Conservation (phyloP, 2,113 vertebrate species). For the Brienomyrus longianalis region DNA sequence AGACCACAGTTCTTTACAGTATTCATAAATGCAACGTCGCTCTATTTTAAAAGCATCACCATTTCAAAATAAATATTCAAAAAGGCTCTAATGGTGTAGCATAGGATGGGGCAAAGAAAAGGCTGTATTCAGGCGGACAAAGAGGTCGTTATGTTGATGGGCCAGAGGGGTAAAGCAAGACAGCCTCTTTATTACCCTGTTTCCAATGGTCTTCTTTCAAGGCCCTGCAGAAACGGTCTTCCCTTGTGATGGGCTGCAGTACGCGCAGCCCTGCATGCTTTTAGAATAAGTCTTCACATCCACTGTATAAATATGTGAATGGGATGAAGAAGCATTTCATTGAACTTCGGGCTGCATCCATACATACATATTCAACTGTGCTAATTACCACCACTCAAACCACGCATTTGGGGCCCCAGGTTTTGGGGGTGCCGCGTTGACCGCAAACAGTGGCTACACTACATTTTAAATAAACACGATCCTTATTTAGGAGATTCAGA, state of each 20-base stretch:
- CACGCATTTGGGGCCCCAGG: neutral
- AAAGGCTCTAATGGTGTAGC: neutral
- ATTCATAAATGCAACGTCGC: neutral
- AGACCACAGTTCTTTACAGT: neutral
- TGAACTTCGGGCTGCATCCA: neutral
- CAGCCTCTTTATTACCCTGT: neutral
- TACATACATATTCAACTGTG: neutral
- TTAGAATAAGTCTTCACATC: neutral
- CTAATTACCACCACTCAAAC: neutral
- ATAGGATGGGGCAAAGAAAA: neutral
- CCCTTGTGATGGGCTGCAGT: slow-evolving; percentile 6
- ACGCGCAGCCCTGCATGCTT: neutral
- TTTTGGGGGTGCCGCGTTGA: neutral
- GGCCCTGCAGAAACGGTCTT: neutral
- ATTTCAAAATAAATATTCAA: neutral
- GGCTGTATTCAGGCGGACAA: neutral
- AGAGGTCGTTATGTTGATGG: neutral
- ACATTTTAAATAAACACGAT: neutral
- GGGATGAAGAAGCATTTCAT: neutral
- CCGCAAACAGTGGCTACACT: neutral
- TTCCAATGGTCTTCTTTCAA: slow-evolving; percentile 11
- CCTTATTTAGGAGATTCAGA: neutral
- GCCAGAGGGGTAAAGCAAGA: neutral
- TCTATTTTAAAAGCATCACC: neutral
- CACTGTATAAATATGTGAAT: slow-evolving; percentile 6